Conservation (phyloP, 2,797 vertebrate species). For the Mormyrus hasselquistii region DNA sequence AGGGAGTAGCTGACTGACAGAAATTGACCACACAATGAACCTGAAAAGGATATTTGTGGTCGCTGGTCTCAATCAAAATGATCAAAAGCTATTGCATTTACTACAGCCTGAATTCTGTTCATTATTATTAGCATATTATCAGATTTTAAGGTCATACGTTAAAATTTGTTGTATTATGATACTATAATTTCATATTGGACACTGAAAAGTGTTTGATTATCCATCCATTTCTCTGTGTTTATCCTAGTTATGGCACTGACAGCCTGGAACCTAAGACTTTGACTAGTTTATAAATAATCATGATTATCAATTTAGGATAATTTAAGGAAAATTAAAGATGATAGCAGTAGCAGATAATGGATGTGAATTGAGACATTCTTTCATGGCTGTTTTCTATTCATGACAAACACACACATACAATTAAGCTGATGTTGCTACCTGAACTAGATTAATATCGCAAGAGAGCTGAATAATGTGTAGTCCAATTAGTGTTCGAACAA, state of each 20-base stretch:
- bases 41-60: neutral
- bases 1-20: slow-evolving; percentile 15
- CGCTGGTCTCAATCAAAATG: neutral
- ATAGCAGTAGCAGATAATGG: slow-evolving; percentile 60
- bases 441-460: slow-evolving; percentile 58
- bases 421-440: slow-evolving; percentile 54
- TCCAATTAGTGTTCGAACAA: slow-evolving; percentile 69
- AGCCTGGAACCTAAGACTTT: neutral
- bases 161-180: neutral
- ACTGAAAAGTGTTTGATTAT: neutral
- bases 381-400: slow-evolving; percentile 40
- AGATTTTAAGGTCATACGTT: neutral
- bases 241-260: neutral
- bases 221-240: neutral
- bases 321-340: slow-evolving; percentile 68
- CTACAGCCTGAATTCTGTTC: neutral
- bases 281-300: neutral
- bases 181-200: neutral
- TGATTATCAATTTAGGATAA: slow-evolving; percentile 29
- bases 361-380: slow-evolving; percentile 45
- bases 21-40: neutral
- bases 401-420: slow-evolving; percentile 66
- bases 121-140: neutral
- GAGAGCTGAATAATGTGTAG: slow-evolving; percentile 67
- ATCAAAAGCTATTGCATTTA: neutral